Percentiles rank a stretch among this genome's conserved stretches.
Evolutionary conservation across 2,888 invertebrate genomes (phyloP).

Genomic region (Machimus atricapillus): DNA sequence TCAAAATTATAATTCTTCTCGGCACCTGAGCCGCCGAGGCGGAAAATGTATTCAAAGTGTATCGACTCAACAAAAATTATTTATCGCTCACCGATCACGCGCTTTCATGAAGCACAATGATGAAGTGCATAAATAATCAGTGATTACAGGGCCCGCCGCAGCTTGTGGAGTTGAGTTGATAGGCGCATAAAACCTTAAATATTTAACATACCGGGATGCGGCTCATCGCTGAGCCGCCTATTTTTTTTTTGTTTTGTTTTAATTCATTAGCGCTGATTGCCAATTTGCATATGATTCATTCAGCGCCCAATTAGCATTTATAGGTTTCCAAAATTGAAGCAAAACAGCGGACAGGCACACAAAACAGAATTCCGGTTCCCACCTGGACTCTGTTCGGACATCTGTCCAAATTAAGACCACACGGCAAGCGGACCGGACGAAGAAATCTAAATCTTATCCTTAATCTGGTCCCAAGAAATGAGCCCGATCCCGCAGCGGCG

Average conservation of each 20-base stretch:
- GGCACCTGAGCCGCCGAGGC: not conserved
- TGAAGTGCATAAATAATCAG: conserved; percentile 10
- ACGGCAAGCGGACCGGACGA: not conserved
- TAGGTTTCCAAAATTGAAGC: not conserved
- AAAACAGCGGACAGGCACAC: not conserved
- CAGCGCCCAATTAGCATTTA: conserved; percentile 12
- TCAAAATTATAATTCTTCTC: not conserved
- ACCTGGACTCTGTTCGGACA: not conserved
- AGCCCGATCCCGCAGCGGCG: not conserved
- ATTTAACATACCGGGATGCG: not conserved
- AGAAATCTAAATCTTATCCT: not conserved
- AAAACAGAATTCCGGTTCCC: conserved; percentile 5
- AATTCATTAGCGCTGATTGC: not conserved
- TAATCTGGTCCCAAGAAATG: not conserved
- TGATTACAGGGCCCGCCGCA: not conserved
- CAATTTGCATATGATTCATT: conserved; percentile 23
- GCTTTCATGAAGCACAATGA: not conserved
- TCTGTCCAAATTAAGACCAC: not conserved
- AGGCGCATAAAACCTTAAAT: not conserved
- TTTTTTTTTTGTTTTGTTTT: not conserved
- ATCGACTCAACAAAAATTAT: conserved; percentile 2
- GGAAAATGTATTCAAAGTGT: conserved; percentile 9
- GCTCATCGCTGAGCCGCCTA: not conserved
- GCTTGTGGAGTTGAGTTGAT: not conserved
- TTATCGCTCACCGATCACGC: not conserved